phyloP scores from a whole-genome alignment of 2,797 vertebrate species.

The Aphelocoma californica region DNA sequence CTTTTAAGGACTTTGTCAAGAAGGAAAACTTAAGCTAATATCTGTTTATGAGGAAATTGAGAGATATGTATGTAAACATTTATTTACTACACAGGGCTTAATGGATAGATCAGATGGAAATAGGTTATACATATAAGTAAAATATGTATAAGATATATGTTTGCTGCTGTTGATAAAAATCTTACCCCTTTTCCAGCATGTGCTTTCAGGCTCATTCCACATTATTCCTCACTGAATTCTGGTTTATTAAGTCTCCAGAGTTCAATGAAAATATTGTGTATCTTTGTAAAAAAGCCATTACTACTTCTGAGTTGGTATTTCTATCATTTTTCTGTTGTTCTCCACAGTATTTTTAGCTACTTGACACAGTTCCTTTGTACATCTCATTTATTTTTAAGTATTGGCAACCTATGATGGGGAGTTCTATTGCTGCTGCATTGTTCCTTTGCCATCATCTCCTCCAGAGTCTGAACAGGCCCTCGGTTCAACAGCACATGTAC shows the following conservation, averaged over 20 bases:
- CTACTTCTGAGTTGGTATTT: neutral
- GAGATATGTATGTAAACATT: neutral
- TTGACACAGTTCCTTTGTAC: neutral
- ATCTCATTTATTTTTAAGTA: neutral
- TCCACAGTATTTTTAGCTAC: neutral
- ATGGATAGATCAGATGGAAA: neutral
- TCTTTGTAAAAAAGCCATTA: neutral
- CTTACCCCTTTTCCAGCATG: neutral
- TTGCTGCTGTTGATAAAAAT: neutral
- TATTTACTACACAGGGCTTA: neutral
- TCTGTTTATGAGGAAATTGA: neutral
- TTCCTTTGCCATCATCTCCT: neutral
- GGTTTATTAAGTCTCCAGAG: neutral
- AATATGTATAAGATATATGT: neutral
- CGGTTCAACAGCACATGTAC: neutral
- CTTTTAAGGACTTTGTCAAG: neutral
- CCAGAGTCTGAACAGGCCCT: neutral
- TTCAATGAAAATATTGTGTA: neutral
- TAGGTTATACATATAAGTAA: neutral
- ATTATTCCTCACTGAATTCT: neutral
- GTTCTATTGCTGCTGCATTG: rapidly evolving
- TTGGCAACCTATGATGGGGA: neutral
- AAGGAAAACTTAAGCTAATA: neutral
- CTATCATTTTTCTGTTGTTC: neutral
- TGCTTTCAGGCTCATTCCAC: neutral